phyloP scores from a whole-genome alignment of 2,888 invertebrate genomes.

The Fissipunctia ypsillon region DNA sequence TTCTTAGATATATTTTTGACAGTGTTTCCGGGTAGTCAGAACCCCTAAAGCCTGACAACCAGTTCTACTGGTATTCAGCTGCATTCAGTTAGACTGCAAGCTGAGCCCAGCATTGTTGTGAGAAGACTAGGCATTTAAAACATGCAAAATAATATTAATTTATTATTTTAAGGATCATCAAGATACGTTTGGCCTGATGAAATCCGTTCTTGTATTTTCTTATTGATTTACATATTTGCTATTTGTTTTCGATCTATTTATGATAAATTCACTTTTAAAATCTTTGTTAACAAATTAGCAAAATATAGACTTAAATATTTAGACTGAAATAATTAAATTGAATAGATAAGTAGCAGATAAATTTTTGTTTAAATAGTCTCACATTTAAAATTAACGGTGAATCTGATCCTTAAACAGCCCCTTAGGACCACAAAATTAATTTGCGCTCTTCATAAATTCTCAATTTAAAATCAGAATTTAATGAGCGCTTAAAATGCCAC shows the following conservation, averaged over 20 bases:
- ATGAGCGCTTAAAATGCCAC: constrained; percentile 42
- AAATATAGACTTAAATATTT: neutral
- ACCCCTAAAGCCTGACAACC: neutral
- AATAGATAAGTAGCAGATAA: neutral
- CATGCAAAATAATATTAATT: neutral
- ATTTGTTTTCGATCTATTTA: neutral
- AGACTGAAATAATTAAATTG: neutral
- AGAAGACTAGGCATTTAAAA: neutral
- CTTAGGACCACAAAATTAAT: constrained; percentile 49
- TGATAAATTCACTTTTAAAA: neutral
- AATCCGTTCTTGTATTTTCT: neutral
- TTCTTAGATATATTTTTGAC: neutral
- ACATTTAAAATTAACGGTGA: constrained; percentile 17
- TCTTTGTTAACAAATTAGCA: too few species aligned
- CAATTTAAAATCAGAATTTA: constrained; percentile 55
- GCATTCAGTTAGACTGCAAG: too few species aligned
- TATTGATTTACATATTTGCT: too few species aligned
- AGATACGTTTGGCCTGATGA: neutral
- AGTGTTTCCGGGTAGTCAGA: neutral
- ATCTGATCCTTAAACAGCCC: constrained; percentile 6
- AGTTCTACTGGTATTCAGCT: neutral
- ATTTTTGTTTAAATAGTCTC: neutral
- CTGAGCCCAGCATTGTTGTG: neutral
- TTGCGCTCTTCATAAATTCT: constrained; percentile 42
- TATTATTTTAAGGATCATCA: neutral